These are phyloP conservation scores for Magallana angulata DNA, from an alignment of 1,140 invertebrate species.

Conservation along the genomic window DNA sequence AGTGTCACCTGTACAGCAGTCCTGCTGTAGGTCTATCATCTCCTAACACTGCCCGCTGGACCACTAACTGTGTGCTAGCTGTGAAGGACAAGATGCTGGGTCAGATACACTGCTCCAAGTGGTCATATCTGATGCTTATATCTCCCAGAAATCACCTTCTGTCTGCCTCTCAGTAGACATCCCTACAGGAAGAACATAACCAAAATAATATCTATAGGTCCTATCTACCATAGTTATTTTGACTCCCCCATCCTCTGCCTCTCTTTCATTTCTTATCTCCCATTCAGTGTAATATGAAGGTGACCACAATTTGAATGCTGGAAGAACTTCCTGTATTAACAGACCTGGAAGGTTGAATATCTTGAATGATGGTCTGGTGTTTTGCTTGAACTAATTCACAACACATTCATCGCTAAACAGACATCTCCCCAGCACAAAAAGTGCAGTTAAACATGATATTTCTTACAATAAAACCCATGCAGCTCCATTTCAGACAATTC, in stretches of 20 bases:
- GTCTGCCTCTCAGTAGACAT: neutral
- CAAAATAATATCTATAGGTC: too few relatives aligned
- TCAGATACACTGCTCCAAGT: neutral
- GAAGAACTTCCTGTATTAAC: too few relatives aligned
- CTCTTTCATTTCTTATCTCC: too few relatives aligned
- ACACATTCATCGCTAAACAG: slow-evolving; percentile 19
- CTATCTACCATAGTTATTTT: too few relatives aligned
- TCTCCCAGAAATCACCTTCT: neutral
- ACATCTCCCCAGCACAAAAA: slow-evolving; percentile 5
- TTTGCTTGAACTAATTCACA: slow-evolving; percentile 19
- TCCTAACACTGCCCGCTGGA: neutral
- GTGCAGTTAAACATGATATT: neutral
- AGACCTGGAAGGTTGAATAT: too few relatives aligned
- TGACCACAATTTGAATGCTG: too few relatives aligned
- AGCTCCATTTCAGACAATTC: neutral
- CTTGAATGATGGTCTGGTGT: neutral
- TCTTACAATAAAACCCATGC: neutral
- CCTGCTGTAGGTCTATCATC: too few relatives aligned
- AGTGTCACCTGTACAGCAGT: too few relatives aligned
- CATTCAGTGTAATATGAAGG: too few relatives aligned
- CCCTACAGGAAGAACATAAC: neutral
- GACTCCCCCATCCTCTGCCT: too few relatives aligned
- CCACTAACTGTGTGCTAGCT: neutral
- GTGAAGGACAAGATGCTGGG: slow-evolving; percentile 20
- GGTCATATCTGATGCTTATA: neutral